phyloP scores from a whole-genome alignment of 1,140 invertebrate species.

The Drosophila tsacasi region DNA sequence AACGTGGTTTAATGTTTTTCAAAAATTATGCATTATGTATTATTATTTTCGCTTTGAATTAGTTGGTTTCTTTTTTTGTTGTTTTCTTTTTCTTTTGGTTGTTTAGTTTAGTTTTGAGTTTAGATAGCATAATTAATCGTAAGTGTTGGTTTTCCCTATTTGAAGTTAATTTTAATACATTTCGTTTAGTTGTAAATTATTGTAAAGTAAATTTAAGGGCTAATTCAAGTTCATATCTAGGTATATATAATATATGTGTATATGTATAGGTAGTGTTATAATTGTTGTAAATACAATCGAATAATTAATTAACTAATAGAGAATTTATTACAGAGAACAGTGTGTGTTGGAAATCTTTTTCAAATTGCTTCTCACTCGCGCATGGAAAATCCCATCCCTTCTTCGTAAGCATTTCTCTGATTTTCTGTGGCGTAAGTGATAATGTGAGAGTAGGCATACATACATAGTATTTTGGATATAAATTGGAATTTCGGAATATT shows the following conservation, averaged over 20 bases:
- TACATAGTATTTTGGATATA: constrained; percentile 45
- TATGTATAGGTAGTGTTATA: constrained; percentile 63
- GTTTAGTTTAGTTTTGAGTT: constrained; percentile 64
- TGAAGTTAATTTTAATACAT: constrained; percentile 80
- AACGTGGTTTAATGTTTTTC: constrained; percentile 61
- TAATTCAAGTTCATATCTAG: constrained; percentile 68
- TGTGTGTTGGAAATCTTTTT: constrained; percentile 33
- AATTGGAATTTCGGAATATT: constrained; percentile 54
- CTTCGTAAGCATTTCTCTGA: constrained; percentile 18
- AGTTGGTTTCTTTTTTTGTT: constrained; percentile 33
- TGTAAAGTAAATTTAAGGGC: constrained; percentile 67
- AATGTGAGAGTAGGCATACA: constrained; percentile 49
- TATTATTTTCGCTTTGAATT: constrained; percentile 68
- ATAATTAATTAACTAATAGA: constrained; percentile 77
- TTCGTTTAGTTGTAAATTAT: constrained; percentile 80
- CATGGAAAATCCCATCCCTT: constrained; percentile 24
- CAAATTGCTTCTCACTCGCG: constrained; percentile 10
- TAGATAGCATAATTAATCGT: constrained; percentile 73
- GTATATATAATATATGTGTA: constrained; percentile 26
- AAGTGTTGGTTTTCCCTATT: constrained; percentile 56
- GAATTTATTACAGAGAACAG: constrained; percentile 62
- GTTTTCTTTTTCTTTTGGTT: constrained; percentile 7
- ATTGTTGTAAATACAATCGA: constrained; percentile 76
- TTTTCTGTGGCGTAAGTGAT: constrained; percentile 44
- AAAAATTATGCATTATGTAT: constrained; percentile 77